Base-by-base conservation (phyloP, 2,113 vertebrate species). In the Gymnarchus niloticus region DNA sequence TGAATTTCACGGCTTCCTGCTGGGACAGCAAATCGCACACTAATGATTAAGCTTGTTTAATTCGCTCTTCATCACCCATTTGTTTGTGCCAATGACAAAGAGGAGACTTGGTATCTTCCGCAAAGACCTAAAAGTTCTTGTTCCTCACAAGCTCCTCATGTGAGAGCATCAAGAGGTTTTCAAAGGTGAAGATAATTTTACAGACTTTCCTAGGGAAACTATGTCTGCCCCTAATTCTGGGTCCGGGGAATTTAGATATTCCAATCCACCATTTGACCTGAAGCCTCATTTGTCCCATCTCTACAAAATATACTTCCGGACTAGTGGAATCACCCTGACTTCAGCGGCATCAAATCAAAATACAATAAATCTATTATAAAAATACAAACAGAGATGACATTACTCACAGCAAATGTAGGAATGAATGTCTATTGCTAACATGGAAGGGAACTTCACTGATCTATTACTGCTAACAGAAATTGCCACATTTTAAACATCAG, bases 41-140 rank as follows among this genome's bases (percentile, higher is more conserved):
- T 78, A 78, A 78, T 19, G 33, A 73, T 73, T 37, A 78, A 78
- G 23, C 41, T 78, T 48, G 46, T 78, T 21, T 78, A 7, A 46
- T 78, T 78, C 76, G 46, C 41, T 78, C 76, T 78, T 78, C 76
- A n/a, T n/a, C 76, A 37, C 41, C 76, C 76, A 78, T 78, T 78
- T 14, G 14, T 54, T 14, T 54, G 52, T 6, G 14, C 52, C 76
- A 78, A 19, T 17, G 33, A 73, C 28, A 73, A 73, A 41, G 37
- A 73, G 65, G 33, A 6, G 33, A 17, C 23, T 46, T 2, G 0
- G 76, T 48, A 37, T 33, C 14, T 6, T 6, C 52, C 5, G 52
- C 52, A 54, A 6, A 77, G 17, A 44, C 73, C 8, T 46, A 17
- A 48, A 78, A 78, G 65, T n/a, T 54, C 52, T 54, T 54, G 6